Base-by-base conservation (phyloP, 30 jellyfish, hydroid and myxozoan genomes). In the Rhopilema esculentum region DNA sequence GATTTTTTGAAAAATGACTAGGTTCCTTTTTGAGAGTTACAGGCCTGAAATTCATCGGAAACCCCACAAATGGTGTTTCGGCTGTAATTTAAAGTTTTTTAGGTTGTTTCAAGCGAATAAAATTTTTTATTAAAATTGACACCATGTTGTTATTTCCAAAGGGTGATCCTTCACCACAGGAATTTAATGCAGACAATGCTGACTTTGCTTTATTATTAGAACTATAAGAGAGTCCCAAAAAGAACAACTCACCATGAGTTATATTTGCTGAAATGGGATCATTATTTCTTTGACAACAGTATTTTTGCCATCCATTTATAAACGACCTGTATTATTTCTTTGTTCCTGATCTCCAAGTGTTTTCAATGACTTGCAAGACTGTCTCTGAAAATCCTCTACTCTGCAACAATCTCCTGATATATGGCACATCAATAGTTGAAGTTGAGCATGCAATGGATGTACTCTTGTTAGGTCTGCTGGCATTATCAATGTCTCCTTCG, bases 341-440 rank as follows among this genome's bases (percentile, higher is more conserved):
- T 16, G 83, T 81, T 51, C 91, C 91, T 6, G 72, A 23, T 65
- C 83, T 65, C 83, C 91, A 81, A 16, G 73, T 28, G 21, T 65
- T 17, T 23, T 22, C 27, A 16, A 80, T 22, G 1, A 80, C 31
- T 1, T 80, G 28, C 1, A 32, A 40, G 30, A 82, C 71, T 20
- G 61, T 30, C 27, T 23, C 28, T 0, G 71, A 62, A 9, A 80
- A 8, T 49, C 82, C 84, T 82, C 48, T 68, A 19, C 20, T 61
- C 50, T 51, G 27, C 76, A 66, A 68, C 22, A 57, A 16, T 50
- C 79, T 72, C 76, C 77, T 67, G 85, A 82, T 31, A 82, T n/a
- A 82, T 31, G 91, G 84, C 91, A 82, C 26, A 82, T 27, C 75
- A 82, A n/a, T 18, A 67, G 61, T 27, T 69, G 65, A 72, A 82